Evolutionary conservation across 2,113 vertebrate species (phyloP).

Genomic region (Corynorhinus townsendii): DNA sequence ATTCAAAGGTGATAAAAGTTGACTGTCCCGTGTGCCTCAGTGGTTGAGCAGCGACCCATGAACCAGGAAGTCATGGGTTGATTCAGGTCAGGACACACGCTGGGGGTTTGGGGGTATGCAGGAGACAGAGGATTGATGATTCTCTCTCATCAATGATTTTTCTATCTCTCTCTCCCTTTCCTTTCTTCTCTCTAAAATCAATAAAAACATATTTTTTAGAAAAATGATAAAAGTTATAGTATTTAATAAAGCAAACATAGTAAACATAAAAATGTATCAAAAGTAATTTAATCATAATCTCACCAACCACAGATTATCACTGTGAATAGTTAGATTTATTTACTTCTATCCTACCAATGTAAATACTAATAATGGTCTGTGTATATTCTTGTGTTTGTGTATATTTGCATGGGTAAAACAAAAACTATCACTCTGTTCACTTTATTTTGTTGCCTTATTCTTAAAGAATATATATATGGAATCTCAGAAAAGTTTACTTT

Average conservation of each 20-base stretch:
- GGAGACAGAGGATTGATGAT: too few relatives aligned
- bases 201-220: background rate
- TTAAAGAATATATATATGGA: background rate
- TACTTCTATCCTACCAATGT: background rate
- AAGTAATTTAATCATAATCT: background rate
- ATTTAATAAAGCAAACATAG: background rate
- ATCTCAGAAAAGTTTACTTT: background rate
- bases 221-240: background rate
- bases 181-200: too few relatives aligned
- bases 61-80: too few relatives aligned
- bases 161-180: too few relatives aligned
- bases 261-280: background rate
- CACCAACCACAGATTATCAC: background rate
- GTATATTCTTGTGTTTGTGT: background rate
- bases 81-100: too few relatives aligned
- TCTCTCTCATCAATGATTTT: too few relatives aligned
- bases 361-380: background rate
- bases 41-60: too few relatives aligned
- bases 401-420: background rate
- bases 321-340: background rate
- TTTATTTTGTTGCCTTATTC: background rate
- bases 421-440: background rate
- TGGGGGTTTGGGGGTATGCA: too few relatives aligned
- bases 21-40: too few relatives aligned
- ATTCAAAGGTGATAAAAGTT: background rate